Evolutionary conservation across 1,140 invertebrate species (phyloP).

Genomic region (Zaprionus capensis): DNA sequence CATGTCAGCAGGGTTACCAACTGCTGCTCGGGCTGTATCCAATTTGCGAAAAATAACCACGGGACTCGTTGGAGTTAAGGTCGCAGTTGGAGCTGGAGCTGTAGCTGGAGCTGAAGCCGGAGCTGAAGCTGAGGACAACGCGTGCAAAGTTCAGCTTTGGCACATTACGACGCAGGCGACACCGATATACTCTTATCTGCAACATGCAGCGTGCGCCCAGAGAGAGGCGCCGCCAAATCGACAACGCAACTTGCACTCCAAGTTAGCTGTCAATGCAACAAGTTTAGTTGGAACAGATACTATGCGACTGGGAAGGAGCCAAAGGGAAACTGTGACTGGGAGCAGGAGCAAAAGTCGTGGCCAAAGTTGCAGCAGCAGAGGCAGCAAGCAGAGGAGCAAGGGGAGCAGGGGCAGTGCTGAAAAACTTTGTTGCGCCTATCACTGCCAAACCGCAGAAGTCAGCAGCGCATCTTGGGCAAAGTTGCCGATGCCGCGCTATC

Average conservation of each 20-base stretch:
- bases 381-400: background rate
- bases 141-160: conserved; percentile 45
- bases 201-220: conserved; percentile 37
- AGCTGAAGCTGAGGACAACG: background rate
- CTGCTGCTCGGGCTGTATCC: conserved; percentile 53
- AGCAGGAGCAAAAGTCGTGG: background rate
- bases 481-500: conserved; percentile 50
- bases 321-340: background rate
- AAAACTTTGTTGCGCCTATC: conserved; percentile 73
- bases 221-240: conserved; percentile 32
- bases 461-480: conserved; percentile 47
- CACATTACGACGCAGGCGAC: conserved; percentile 27
- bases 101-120: background rate
- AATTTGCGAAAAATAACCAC: conserved; percentile 64
- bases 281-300: conserved; percentile 47
- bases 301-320: background rate
- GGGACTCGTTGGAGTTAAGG: background rate
- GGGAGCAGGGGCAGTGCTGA: conserved; percentile 9
- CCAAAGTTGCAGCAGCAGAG: background rate
- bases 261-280: conserved; percentile 71
- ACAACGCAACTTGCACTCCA: conserved; percentile 39
- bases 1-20: conserved; percentile 66
- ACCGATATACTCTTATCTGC: conserved; percentile 52
- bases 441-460: conserved; percentile 65
- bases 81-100: background rate